Evolutionary conservation across 2,113 vertebrate genomes (phyloP).

Genomic region (Peucedramus taeniatus): DNA sequence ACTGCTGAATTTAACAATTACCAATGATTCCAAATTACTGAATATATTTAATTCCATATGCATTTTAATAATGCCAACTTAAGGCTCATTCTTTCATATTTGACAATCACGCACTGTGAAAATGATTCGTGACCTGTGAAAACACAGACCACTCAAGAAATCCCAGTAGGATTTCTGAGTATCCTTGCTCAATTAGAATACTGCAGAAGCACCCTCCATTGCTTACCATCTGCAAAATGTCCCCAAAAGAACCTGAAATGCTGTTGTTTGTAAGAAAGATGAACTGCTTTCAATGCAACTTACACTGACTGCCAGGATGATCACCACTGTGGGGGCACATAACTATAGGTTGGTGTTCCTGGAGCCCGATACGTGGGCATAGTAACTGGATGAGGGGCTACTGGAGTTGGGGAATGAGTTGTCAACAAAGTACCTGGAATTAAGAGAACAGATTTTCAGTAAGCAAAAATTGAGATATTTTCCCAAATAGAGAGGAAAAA

Average conservation of each 20-base stretch:
- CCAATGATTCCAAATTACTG: background rate
- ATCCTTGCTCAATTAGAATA: background rate
- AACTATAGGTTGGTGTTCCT: constrained; percentile 96
- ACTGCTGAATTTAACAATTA: background rate
- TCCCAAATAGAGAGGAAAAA: background rate
- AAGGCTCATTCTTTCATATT: background rate
- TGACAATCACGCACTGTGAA: rapidly evolving
- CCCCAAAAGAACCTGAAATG: background rate
- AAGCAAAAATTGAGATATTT: background rate
- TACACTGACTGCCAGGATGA: constrained; percentile 79
- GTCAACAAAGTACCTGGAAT: constrained; percentile 88
- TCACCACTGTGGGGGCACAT: constrained; percentile 98
- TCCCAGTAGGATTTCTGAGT: background rate
- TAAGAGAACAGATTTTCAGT: constrained; percentile 12
- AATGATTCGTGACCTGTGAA: background rate
- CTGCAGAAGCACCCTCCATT: background rate
- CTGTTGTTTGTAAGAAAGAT: background rate
- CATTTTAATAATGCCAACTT: background rate
- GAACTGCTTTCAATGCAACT: constrained; percentile 36
- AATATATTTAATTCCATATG: background rate
- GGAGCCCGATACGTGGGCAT: constrained; percentile 93
- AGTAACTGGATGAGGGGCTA: constrained; percentile 88
- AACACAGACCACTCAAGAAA: background rate
- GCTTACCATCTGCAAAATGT: background rate
- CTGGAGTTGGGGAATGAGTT: constrained; percentile 90